Evolutionary conservation across 2,888 invertebrate genomes (phyloP).

Genomic region (Mesodorylaimus sp.): DNA sequence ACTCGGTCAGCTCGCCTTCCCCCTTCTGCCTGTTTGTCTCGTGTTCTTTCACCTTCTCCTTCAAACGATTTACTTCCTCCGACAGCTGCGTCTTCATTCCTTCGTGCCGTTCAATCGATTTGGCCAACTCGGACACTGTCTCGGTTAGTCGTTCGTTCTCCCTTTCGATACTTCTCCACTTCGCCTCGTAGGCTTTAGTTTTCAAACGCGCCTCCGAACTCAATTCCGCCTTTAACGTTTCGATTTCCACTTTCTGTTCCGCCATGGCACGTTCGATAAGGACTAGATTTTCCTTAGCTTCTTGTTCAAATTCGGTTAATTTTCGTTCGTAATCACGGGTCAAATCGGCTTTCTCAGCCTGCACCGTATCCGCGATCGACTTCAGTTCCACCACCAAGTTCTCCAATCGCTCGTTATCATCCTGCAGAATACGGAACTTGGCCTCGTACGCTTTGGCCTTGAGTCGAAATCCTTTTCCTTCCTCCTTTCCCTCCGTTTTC

Average conservation of each 20-base stretch:
- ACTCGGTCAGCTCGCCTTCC: no score
- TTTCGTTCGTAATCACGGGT: no score
- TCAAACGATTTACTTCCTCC: neutral
- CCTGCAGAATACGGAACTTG: slow-evolving; percentile 22
- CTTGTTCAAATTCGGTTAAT: neutral
- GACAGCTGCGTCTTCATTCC: no score
- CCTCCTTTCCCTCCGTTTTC: neutral
- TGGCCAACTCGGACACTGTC: no score
- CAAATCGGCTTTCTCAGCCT: neutral
- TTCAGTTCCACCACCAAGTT: neutral
- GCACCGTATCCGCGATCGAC: neutral
- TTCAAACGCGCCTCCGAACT: slow-evolving; percentile 4
- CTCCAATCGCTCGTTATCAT: slow-evolving; percentile 19
- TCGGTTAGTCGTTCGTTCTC: slow-evolving; percentile 12
- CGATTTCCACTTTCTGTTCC: neutral
- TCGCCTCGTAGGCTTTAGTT: slow-evolving; percentile 24
- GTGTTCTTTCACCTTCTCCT: neutral
- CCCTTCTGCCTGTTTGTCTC: no score
- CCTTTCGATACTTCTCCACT: slow-evolving; percentile 21
- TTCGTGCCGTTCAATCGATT: no score
- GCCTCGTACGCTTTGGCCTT: slow-evolving; percentile 22
- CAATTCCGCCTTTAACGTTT: neutral
- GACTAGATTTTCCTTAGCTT: neutral
- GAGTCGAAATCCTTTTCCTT: slow-evolving; percentile 1
- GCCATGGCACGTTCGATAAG: neutral